Conservation (phyloP, 2,888 invertebrate species). For the Azorinus chamasolen region DNA sequence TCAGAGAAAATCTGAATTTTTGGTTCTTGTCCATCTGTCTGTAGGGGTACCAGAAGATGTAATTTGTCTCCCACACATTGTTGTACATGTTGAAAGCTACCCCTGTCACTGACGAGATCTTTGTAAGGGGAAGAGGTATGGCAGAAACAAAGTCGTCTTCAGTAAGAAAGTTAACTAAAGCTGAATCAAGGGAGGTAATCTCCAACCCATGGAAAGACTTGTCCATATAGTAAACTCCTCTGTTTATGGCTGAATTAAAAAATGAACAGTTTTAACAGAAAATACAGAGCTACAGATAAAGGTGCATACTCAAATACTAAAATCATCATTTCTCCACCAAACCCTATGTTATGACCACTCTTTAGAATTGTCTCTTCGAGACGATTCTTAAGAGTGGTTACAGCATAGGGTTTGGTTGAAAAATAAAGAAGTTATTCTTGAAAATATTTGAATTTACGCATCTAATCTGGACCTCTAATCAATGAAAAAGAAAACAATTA, state of each 20-base stretch:
- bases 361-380: too few relatives aligned
- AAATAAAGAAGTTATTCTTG: too few relatives aligned
- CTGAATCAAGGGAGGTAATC: constrained; percentile 71
- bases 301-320: too few relatives aligned
- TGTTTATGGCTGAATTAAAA: constrained; percentile 70
- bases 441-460: too few relatives aligned
- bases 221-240: constrained; percentile 73
- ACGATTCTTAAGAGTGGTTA: too few relatives aligned
- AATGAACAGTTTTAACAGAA: constrained; percentile 9
- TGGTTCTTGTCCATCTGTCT: constrained; percentile 65
- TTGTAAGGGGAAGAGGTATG: constrained; percentile 74
- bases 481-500: too few relatives aligned
- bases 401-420: too few relatives aligned
- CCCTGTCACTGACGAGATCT: constrained; percentile 72
- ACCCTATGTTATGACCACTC: too few relatives aligned
- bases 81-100: constrained; percentile 82
- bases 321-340: too few relatives aligned
- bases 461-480: too few relatives aligned
- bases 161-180: constrained; percentile 73
- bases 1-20: constrained; percentile 70
- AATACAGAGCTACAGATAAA: too few relatives aligned
- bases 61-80: constrained; percentile 84
- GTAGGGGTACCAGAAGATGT: constrained; percentile 84
- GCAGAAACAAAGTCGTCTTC: constrained; percentile 63
- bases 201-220: constrained; percentile 50